Conservation (phyloP, 2,797 vertebrate genomes). For the Hyperoplus immaculatus region DNA sequence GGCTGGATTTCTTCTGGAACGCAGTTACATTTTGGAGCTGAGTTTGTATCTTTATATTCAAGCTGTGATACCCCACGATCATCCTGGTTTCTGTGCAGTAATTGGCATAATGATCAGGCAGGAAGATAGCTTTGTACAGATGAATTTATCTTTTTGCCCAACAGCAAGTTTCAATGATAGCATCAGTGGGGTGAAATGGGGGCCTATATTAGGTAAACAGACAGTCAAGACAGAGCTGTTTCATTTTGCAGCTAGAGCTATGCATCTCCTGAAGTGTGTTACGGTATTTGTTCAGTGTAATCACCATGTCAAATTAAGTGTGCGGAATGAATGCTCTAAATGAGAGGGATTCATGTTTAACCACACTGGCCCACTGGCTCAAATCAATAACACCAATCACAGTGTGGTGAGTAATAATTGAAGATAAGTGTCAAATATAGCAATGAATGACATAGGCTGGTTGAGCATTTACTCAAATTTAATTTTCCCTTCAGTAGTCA, state of each 20-base stretch:
- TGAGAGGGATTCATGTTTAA: constrained; percentile 37
- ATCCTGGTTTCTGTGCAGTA: constrained; percentile 52
- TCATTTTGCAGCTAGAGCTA: constrained; percentile 33
- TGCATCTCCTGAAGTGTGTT: constrained; percentile 34
- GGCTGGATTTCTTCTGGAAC: constrained; percentile 51
- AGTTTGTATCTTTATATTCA: constrained; percentile 36
- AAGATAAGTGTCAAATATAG: neutral
- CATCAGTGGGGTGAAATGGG: constrained; percentile 58
- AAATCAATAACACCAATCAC: constrained; percentile 18
- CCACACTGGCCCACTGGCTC: neutral
- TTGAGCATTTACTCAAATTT: neutral
- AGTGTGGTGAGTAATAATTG: constrained; percentile 16
- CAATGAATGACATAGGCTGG: constrained; percentile 1
- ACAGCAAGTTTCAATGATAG: constrained; percentile 63
- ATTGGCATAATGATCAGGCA: constrained; percentile 67
- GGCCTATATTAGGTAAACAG: constrained; percentile 51
- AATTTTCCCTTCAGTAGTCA: too few relatives aligned
- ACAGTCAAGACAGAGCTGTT: constrained; percentile 44
- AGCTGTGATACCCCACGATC: constrained; percentile 29
- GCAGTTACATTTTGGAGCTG: constrained; percentile 57
- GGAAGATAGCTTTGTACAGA: constrained; percentile 67
- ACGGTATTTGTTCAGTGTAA: constrained; percentile 46
- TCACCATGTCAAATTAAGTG: constrained; percentile 46
- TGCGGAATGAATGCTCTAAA: constrained; percentile 29
- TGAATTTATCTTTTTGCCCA: constrained; percentile 66